A percentile compares a stretch with the other conserved stretches of the same genome.
These are phyloP conservation scores for Maconellicoccus hirsutus DNA, from an alignment of 1,140 invertebrate species.

Conservation along the genomic window DNA sequence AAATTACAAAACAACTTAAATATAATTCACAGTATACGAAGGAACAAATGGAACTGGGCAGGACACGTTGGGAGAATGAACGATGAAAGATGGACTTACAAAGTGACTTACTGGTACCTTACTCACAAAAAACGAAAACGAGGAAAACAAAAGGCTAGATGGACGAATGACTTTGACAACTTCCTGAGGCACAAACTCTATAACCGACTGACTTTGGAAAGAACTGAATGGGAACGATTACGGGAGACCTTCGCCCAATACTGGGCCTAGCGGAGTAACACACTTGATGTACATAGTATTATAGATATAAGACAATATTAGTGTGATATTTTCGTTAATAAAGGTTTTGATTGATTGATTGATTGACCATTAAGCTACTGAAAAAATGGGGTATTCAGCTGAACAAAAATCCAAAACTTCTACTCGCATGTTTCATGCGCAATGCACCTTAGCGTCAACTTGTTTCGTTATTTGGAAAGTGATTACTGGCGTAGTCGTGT, in stretches of 20 bases:
- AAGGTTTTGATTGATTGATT: no score
- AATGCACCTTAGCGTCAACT: no score
- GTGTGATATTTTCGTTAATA: no score
- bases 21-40: background rate
- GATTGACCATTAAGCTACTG: no score
- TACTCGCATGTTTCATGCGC: no score
- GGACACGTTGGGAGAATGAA: slow-evolving; percentile 24
- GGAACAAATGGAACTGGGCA: slow-evolving; percentile 27
- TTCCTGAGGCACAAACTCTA: background rate
- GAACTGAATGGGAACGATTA: background rate
- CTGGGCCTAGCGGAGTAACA: background rate
- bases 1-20: slow-evolving; percentile 9
- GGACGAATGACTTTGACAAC: slow-evolving; percentile 17
- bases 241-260: background rate
- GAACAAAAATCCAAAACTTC: no score
- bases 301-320: no score
- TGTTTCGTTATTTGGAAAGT: no score
- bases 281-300: no score
- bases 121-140: background rate
- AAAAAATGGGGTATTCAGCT: no score
- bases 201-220: background rate
- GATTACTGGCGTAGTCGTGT: no score
- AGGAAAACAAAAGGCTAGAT: slow-evolving; percentile 24
- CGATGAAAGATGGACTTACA: slow-evolving; percentile 21
- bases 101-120: slow-evolving; percentile 15